phyloP scores from a whole-genome alignment of 2,888 invertebrate species.

The Caenorhabditis angaria region DNA sequence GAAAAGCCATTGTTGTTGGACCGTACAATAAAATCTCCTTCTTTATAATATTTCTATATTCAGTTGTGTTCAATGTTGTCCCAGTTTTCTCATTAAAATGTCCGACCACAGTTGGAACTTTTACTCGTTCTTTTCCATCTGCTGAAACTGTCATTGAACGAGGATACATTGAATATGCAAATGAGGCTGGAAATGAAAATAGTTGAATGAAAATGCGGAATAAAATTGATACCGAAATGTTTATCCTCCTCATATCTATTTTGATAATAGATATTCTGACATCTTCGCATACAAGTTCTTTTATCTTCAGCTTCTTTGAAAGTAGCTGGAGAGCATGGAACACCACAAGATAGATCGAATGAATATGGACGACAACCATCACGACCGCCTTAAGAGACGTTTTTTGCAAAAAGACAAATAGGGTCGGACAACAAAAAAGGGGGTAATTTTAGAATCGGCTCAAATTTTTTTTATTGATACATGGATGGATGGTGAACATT shows the following conservation, averaged over 20 bases:
- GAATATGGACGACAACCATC: conserved; percentile 71
- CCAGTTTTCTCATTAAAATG: conserved; percentile 65
- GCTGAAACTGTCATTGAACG: conserved; percentile 70
- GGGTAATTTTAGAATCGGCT: no score
- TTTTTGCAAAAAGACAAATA: no score
- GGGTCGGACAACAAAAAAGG: no score
- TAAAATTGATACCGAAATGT: conserved; percentile 62
- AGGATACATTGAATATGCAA: conserved; percentile 71
- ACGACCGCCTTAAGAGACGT: conserved; percentile 53
- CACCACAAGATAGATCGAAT: conserved; percentile 63
- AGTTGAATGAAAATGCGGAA: no score
- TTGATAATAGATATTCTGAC: conserved; percentile 69
- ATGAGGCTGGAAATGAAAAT: conserved; percentile 53
- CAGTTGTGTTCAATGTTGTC: conserved; percentile 47
- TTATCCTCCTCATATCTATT: conserved; percentile 69
- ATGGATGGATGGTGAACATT: no score
- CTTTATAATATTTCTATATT: conserved; percentile 65
- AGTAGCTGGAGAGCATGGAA: conserved; percentile 68
- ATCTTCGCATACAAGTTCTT: conserved; percentile 62
- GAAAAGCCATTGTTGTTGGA: conserved; percentile 71
- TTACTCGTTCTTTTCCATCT: conserved; percentile 59
- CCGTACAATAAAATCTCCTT: conserved; percentile 68
- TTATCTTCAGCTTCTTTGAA: conserved; percentile 66
- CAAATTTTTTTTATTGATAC: no score
- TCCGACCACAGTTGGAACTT: conserved; percentile 69